A percentile compares a stretch with the other conserved stretches of the same genome.
Evolutionary conservation across 1,140 invertebrate species (phyloP).

Genomic region (Meteorus sp.): DNA sequence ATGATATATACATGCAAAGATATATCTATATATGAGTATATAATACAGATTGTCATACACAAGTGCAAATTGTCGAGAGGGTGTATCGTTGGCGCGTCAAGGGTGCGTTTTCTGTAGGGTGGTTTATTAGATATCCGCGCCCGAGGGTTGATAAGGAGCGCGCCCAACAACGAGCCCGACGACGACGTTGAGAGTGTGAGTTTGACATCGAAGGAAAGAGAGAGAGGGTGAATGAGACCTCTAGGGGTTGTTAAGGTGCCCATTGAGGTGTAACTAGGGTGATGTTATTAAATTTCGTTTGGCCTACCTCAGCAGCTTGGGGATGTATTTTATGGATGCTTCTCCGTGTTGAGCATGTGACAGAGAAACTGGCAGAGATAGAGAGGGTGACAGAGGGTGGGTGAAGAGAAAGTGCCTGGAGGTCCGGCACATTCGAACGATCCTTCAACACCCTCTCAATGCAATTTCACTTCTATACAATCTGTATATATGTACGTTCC

Average conservation of each 20-base stretch:
- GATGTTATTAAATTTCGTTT: constrained; percentile 62
- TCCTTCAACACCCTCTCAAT: not conserved
- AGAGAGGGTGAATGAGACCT: constrained; percentile 32
- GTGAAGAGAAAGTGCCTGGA: constrained; percentile 26
- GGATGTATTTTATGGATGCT: constrained; percentile 49
- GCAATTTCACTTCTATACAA: not conserved
- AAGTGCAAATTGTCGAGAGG: constrained; percentile 19
- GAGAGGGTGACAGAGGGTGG: no score
- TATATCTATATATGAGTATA: constrained; percentile 3
- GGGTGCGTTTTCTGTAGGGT: constrained; percentile 48
- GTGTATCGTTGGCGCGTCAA: constrained; percentile 45
- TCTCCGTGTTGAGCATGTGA: constrained; percentile 27
- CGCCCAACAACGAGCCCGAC: no score
- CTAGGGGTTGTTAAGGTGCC: constrained; percentile 59
- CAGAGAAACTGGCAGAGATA: no score
- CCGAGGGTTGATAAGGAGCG: constrained; percentile 43
- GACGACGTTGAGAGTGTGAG: not conserved
- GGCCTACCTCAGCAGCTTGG: constrained; percentile 43
- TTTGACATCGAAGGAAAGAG: constrained; percentile 10
- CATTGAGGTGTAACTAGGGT: constrained; percentile 62
- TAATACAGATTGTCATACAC: constrained; percentile 9
- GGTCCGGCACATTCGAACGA: constrained; percentile 35
- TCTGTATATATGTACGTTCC: no score
- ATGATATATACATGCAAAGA: constrained; percentile 21
- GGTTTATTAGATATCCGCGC: constrained; percentile 57